Conservation (phyloP, 2,113 vertebrate genomes). For the Nipponia nippon region DNA sequence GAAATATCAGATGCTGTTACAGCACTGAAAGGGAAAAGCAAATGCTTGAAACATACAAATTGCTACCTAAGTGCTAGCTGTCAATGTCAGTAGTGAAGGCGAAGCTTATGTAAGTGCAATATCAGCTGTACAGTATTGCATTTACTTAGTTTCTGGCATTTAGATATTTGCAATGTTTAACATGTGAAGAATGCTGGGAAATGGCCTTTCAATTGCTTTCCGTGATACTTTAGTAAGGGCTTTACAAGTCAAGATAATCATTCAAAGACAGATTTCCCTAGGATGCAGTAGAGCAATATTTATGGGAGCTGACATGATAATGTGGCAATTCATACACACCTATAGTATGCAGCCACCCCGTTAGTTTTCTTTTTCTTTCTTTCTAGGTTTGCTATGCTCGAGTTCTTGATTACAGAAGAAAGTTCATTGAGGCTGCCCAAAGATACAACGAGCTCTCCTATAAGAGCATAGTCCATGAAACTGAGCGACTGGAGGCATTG, state of each 20-base stretch:
- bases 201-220: neutral
- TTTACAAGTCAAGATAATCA: neutral
- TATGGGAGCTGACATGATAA: neutral
- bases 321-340: neutral
- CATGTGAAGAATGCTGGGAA: neutral
- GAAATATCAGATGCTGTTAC: neutral
- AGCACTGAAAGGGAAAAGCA: neutral
- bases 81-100: neutral
- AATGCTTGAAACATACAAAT: neutral
- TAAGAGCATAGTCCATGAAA: conserved; percentile 97
- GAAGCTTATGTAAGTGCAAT: neutral
- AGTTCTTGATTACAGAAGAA: conserved; percentile 96
- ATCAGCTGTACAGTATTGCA: neutral
- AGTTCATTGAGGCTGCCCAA: conserved; percentile 98
- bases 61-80: neutral
- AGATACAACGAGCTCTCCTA: conserved; percentile 97
- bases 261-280: neutral
- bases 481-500: conserved; percentile 91
- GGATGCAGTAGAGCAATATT: neutral
- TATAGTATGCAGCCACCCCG: neutral
- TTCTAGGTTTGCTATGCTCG: conserved; percentile 93
- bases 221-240: neutral
- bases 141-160: neutral
- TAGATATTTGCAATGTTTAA: neutral
- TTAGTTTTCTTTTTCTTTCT: neutral